phyloP scores from a whole-genome alignment of 1,140 invertebrate species.

The Solenopsis fugax region DNA sequence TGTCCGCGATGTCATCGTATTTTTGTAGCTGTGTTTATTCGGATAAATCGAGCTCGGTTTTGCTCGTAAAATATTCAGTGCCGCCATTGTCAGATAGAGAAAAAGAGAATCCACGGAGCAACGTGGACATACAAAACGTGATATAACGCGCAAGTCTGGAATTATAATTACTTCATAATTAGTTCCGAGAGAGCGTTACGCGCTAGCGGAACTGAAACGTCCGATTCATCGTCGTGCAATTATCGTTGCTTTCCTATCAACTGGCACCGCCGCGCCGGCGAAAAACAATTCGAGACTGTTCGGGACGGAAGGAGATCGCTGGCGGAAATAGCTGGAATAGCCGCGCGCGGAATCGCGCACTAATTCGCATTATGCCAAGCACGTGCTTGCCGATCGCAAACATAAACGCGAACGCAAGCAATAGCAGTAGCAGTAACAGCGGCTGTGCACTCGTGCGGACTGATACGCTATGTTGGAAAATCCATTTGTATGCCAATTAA shows the following conservation, averaged over 20 bases:
- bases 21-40: constrained; percentile 15
- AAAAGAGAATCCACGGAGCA: background rate
- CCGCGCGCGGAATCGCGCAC: constrained; percentile 13
- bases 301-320: background rate
- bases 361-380: constrained; percentile 70
- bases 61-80: constrained; percentile 15
- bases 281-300: constrained; percentile 41
- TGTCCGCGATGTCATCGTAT: background rate
- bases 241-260: constrained; percentile 28
- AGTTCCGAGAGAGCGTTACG: constrained; percentile 32
- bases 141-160: constrained; percentile 15
- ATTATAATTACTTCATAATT: constrained; percentile 58
- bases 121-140: background rate
- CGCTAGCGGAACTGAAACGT: constrained; percentile 42
- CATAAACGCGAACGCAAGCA: background rate
- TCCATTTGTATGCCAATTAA: constrained; percentile 75
- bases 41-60: constrained; percentile 14
- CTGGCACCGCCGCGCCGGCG: background rate
- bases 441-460: constrained; percentile 48
- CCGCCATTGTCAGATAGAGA: no score
- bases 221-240: constrained; percentile 39
- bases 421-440: background rate
- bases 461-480: constrained; percentile 66
- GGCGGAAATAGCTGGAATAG: constrained; percentile 43
- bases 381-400: constrained; percentile 67